phyloP scores from a whole-genome alignment of 2,797 vertebrate species.

The Gallirallus australis region DNA sequence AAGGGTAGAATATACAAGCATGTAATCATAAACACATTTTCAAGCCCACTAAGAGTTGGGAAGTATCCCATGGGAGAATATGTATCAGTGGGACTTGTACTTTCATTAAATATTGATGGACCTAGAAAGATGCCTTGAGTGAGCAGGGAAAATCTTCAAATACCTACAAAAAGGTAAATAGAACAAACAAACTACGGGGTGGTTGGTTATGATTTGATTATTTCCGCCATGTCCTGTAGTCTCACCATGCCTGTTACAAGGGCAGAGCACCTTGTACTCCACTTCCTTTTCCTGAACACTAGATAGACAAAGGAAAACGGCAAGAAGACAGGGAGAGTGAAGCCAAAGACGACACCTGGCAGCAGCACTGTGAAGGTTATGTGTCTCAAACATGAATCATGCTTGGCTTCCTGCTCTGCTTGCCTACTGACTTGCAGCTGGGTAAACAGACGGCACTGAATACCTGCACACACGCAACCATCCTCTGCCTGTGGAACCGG shows the following conservation, averaged over 20 bases:
- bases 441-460: background rate
- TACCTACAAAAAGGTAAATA: background rate
- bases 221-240: background rate
- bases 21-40: background rate
- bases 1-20: background rate
- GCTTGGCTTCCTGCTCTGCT: background rate
- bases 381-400: conserved; percentile 10
- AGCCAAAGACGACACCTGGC: conserved; percentile 50
- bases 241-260: background rate
- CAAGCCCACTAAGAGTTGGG: background rate
- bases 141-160: background rate
- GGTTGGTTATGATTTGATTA: background rate
- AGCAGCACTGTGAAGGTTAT: conserved; percentile 10
- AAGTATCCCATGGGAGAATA: background rate
- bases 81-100: background rate
- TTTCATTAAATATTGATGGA: background rate
- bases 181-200: background rate
- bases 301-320: conserved; percentile 16
- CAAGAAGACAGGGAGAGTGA: background rate
- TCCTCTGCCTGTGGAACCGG: background rate
- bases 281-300: conserved; percentile 39
- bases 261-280: background rate
- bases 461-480: background rate
- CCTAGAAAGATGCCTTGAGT: background rate
- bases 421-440: conserved; percentile 22